These are phyloP conservation scores for Glomeris marginata DNA, from an alignment of 2,888 invertebrate genomes.

Conservation along the genomic window DNA sequence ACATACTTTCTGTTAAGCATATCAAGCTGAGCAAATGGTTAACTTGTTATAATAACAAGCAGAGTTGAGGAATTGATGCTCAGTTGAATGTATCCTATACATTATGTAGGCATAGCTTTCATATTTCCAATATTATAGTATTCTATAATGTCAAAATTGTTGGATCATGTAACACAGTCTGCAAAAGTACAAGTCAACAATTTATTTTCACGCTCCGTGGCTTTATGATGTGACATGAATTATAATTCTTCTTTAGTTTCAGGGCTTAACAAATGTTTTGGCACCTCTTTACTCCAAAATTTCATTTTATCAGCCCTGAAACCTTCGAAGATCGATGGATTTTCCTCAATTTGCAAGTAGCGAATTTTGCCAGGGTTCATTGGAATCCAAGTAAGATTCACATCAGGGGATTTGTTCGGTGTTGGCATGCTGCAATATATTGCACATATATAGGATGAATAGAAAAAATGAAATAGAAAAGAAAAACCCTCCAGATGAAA, in stretches of 20 bases:
- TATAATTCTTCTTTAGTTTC: conserved; percentile 8
- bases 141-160: too few species aligned
- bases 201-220: too few species aligned
- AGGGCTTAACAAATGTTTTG: neutral
- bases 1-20: too few species aligned
- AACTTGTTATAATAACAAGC: too few species aligned
- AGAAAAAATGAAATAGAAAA: neutral
- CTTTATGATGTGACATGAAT: neutral
- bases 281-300: conserved; percentile 7
- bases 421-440: conserved; percentile 8
- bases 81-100: too few species aligned
- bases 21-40: too few species aligned
- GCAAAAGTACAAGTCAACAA: too few species aligned
- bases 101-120: too few species aligned
- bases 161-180: too few species aligned
- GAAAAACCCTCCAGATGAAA: neutral
- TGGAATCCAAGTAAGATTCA: conserved; percentile 9
- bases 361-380: conserved; percentile 12
- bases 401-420: conserved; percentile 2
- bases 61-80: too few species aligned
- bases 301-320: conserved; percentile 4
- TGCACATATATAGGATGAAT: too few species aligned
- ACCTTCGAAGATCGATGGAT: conserved; percentile 1
- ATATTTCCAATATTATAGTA: too few species aligned
- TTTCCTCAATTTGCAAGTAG: conserved; percentile 1